Evolutionary conservation across 1,140 invertebrate genomes (phyloP), one percentile per base, ranked within the genome.

Genomic region (Heliconius nattereri): DNA sequence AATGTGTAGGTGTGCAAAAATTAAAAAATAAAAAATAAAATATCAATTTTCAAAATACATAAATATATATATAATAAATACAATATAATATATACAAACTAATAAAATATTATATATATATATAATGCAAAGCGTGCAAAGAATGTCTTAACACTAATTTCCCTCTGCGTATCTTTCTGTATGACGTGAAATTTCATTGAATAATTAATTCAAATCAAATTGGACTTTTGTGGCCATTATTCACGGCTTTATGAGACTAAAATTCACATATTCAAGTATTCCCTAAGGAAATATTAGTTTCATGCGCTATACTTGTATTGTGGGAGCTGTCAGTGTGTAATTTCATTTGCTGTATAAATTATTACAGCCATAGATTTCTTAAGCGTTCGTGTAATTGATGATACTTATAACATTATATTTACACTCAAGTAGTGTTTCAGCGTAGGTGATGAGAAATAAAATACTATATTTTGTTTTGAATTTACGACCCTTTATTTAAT

Each of bases 341-440:
- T 16, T 66, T 66, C 60, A 66, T 66, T 66, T 60, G 54, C 20
- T 60, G n/a, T 60, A n/a, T 60, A 60, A 60, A 60, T 60, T 66
- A 66, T 66, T 66, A 66, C 60, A 16, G 23, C 23, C 60, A 29
- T 6, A 66, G 23, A 29, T 3, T 66, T 29, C 13, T 66, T 29
- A 66, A 29, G 11, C 13, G 60, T 29, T 66, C 13, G 60, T 66
- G 60, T 66, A 29, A 60, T 60, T 2, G n/a, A 60, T 23, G n/a
- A 60, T 23, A 9, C 54, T 23, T 60, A 23, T 60, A 23, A 60
- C n/a, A 23, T 60, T 60, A 60, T 60, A 45, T 45, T 45, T 60
- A 23, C 8, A 60, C n/a, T 23, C 8, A 9, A 23, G 3, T 9
- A 60, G 54, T 60, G n/a, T 60, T 60, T 60, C n/a, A 23, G n/a